Evolutionary conservation across 2,888 invertebrate genomes (phyloP), one percentile per base, ranked within the genome.

Genomic region (Sphaerophoria rueppellii): DNA sequence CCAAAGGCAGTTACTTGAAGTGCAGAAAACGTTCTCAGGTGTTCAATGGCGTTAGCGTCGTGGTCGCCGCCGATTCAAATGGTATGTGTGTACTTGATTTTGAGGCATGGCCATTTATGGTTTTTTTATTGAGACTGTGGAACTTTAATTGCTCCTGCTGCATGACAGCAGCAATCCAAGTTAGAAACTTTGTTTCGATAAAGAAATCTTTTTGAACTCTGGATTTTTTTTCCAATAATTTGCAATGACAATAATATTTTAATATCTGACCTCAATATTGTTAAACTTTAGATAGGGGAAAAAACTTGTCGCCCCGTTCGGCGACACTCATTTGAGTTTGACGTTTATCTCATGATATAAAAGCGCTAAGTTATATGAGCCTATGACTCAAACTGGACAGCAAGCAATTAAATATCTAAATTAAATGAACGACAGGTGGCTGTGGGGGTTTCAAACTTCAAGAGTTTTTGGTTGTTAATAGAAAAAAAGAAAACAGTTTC

Each of bases 101-200:
- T 77, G 81, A 69, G 69, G 55, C 50, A 76, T 85, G 58, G 58
- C 85, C 85, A 77, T 85, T 77, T 85, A 74, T 81, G 81, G 85
- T 35, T 61, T 48, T 75, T 50, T 43, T 63, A 63, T 63, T 32
- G 63, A 65, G 72, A 80, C 67, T 73, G 73, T 77, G 81, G 85
- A 81, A 85, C 85, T 85, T 85, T 85, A 85, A 85, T 85, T 85
- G 85, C 85, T 81, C 55, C 48, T 85, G 85, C 85, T 81, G 50
- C 48, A 46, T 48, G 43, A 40, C 34, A 46, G 32, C 34, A 24
- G 24, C 24, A 24, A 24, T 5, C 11, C 63, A 35, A 14, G 16
- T 40, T n/a, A 4, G 2, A 37, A 7, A 14, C 35, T 6, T 6
- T 24, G 40, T 50, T 35, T 35, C 34, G 16, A 37, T 50, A 35